A percentile compares a stretch with the other conserved stretches of the same genome.
Evolutionary conservation across 1,140 invertebrate genomes (phyloP).

Genomic region (Panulirus ornatus): DNA sequence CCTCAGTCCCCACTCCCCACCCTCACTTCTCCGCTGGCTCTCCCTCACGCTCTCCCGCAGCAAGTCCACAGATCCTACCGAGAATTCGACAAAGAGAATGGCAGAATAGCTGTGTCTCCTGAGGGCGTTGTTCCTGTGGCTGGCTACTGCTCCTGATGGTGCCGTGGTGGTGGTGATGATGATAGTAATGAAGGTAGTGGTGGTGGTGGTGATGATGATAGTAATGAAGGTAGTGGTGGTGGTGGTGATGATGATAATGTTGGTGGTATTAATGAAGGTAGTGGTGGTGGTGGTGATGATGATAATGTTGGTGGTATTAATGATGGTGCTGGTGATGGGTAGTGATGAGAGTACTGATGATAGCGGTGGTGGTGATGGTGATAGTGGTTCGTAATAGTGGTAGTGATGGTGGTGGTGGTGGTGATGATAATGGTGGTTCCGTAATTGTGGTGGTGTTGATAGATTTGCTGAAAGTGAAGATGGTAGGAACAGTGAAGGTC

Average conservation of each 20-base stretch:
- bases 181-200: neutral
- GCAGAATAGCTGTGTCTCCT: neutral
- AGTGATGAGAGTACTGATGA: neutral
- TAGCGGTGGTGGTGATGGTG: neutral
- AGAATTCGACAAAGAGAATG: neutral
- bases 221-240: neutral
- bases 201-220: neutral
- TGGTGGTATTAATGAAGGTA: neutral
- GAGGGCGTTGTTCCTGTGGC: neutral
- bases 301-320: neutral
- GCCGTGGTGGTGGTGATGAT: no score
- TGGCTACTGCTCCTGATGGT: no score
- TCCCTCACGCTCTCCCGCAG: no score
- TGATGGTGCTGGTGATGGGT: slow-evolving; percentile 5
- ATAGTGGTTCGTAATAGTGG: neutral
- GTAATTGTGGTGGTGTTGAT: neutral
- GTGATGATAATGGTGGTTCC: neutral
- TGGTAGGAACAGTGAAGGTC: neutral
- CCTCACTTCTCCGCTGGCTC: no score
- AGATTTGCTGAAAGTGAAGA: neutral
- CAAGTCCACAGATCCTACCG: neutral
- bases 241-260: neutral
- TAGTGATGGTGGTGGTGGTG: neutral
- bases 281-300: neutral
- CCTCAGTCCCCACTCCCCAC: no score